Conservation (phyloP, 2,797 vertebrate species). For the Pseudocheirus occidentalis region DNA sequence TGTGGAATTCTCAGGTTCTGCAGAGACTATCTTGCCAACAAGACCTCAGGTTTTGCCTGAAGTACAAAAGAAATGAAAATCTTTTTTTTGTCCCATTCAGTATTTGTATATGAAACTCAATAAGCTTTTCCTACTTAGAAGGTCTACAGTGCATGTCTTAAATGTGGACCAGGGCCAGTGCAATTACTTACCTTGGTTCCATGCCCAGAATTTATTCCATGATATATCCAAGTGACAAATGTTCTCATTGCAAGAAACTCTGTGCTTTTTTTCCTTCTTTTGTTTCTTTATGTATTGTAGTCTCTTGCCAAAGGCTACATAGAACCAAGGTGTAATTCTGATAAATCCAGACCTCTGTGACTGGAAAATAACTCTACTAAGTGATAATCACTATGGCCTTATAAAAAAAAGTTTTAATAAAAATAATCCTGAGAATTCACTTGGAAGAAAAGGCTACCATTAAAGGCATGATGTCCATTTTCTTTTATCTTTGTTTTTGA, state of each 20-base stretch:
- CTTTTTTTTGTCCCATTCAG: constrained; percentile 36
- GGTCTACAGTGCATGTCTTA: constrained; percentile 72
- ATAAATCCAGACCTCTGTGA: constrained; percentile 60
- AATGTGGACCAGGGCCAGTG: constrained; percentile 74
- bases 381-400: constrained; percentile 59
- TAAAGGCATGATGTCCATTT: constrained; percentile 31
- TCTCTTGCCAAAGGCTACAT: constrained; percentile 73
- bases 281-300: constrained; percentile 76
- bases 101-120: constrained; percentile 61
- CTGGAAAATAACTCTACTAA: constrained; percentile 76
- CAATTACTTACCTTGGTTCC: constrained; percentile 81
- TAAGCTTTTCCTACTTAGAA: constrained; percentile 66
- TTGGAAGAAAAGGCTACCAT: constrained; percentile 60
- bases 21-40: not conserved
- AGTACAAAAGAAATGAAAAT: constrained; percentile 61
- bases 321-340: constrained; percentile 72
- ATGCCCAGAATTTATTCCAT: constrained; percentile 79
- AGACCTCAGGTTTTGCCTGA: constrained; percentile 18
- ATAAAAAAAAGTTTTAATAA: constrained; percentile 68
- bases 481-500: constrained; percentile 61
- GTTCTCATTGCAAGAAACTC: constrained; percentile 78
- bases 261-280: constrained; percentile 69
- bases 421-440: constrained; percentile 69
- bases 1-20: not conserved
- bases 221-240: constrained; percentile 81